These are phyloP conservation scores for Martes martes DNA, from an alignment of 2,113 vertebrate genomes.

Conservation along the genomic window DNA sequence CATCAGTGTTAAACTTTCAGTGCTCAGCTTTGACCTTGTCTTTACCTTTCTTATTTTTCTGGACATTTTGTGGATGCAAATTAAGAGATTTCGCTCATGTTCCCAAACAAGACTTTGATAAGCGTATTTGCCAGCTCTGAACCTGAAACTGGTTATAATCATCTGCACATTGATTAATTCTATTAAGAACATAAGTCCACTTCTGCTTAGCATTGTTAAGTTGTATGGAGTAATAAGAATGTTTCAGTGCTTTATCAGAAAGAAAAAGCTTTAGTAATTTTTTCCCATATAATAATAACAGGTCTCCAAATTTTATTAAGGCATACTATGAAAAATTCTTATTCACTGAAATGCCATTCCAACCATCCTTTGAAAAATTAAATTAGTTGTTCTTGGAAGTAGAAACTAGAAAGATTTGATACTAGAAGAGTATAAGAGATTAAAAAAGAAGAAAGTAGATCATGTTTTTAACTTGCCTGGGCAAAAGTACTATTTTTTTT, in stretches of 20 bases:
- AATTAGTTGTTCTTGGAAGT: slow-evolving; percentile 66
- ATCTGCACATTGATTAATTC: slow-evolving; percentile 48
- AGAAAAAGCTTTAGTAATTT: slow-evolving; percentile 33
- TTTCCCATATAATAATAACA: not conserved
- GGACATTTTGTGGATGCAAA: not conserved
- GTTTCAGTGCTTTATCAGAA: not conserved
- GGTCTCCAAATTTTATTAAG: slow-evolving; percentile 50
- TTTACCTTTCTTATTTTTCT: not conserved
- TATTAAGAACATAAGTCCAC: slow-evolving; percentile 14
- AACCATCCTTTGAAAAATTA: slow-evolving; percentile 59
- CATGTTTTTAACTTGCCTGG: slow-evolving; percentile 47
- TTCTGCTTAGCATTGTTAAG: not conserved
- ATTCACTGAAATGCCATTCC: slow-evolving; percentile 41
- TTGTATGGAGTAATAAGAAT: slow-evolving; percentile 21
- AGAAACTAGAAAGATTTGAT: slow-evolving; percentile 44
- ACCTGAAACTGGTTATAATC: slow-evolving; percentile 23
- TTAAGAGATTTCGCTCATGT: not conserved
- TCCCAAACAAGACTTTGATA: slow-evolving; percentile 44
- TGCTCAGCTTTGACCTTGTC: slow-evolving; percentile 58
- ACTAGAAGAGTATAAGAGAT: not conserved
- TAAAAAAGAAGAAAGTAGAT: slow-evolving; percentile 37
- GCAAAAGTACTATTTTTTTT: slow-evolving; percentile 37
- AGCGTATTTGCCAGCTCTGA: slow-evolving; percentile 32
- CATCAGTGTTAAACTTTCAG: slow-evolving; percentile 23
- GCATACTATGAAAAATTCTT: slow-evolving; percentile 37